Evolutionary conservation across 2,797 vertebrate species (phyloP), one percentile per base, ranked within the genome.

Genomic region (Phoxinus dragarum): DNA sequence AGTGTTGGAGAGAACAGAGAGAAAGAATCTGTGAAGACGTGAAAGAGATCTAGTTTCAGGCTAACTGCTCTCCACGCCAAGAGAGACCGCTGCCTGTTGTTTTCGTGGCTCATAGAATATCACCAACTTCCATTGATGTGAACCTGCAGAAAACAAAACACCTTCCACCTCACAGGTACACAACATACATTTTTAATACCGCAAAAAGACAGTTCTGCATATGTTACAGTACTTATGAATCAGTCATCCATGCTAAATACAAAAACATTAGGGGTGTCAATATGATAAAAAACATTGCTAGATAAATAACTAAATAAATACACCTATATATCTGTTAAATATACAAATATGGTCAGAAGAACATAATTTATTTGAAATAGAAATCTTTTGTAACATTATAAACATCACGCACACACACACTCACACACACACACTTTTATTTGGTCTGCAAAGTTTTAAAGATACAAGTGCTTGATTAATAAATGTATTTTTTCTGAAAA

Each of bases 1-100:
- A 74, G 34, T 8, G 69, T 10, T 71, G 19, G 71, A 86, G 42
- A 49, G 73, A 82, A 52, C 4, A 77, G 59, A 69, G 67, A 68
- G 56, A 31, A 23, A 49, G 54, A 74, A 52, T 66, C 14, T 66
- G 81, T 31, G 69, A 72, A 73, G 69, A 73, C 38, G 61, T 80
- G 40, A 80, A 67, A 21, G 61, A 80, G 17, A 67, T 64, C 1
- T 40, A 19, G 40, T 74, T 75, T 83, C 27, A 75, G 81, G 71
- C 56, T 38, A 79, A 64, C 59, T 44, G 42, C 59, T 52, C 47
- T 81, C 61, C 19, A 38, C 68, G 64, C 21, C 76, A 81, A n/a
- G 21, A 27, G 10, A 52, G 19, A 31, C 64, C 31, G 38, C 36
- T 44, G 36, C 38, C 17, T 67, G 19, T 52, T 80, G 42, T 80